Percentiles rank a stretch among this genome's conserved stretches.
Evolutionary conservation across 2,113 vertebrate genomes (phyloP).

Genomic region (Toxostoma redivivum): DNA sequence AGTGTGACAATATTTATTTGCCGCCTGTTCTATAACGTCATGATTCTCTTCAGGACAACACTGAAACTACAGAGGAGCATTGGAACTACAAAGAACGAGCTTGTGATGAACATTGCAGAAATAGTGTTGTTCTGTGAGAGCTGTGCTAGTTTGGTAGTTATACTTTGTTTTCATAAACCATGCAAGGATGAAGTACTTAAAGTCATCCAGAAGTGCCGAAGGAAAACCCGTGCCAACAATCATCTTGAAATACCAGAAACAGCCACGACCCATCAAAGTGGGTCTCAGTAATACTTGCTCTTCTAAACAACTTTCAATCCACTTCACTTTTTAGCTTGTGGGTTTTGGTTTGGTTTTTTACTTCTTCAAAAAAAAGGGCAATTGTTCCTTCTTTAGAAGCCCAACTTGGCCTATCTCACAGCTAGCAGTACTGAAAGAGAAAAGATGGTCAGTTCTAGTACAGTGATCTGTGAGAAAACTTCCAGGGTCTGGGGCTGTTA

Average conservation of each 20-base stretch:
- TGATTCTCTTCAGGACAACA: slow-evolving; percentile 59
- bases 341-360: background rate
- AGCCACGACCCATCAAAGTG: rapidly evolving
- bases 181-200: slow-evolving; percentile 54
- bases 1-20: slow-evolving; percentile 25
- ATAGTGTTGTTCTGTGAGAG: slow-evolving; percentile 75
- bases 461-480: background rate
- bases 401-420: background rate
- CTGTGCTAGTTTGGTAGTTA: slow-evolving; percentile 60
- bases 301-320: background rate
- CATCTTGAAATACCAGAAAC: background rate
- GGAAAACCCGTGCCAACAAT: background rate
- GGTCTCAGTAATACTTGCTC: background rate
- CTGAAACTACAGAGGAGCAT: background rate
- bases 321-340: background rate
- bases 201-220: slow-evolving; percentile 18
- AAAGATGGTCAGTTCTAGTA: background rate
- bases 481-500: background rate
- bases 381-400: background rate
- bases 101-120: slow-evolving; percentile 73
- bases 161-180: slow-evolving; percentile 63
- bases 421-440: background rate
- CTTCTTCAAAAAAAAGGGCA: background rate
- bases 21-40: slow-evolving; percentile 68
- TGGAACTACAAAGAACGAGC: background rate